Evolutionary conservation across 2,113 vertebrate species (phyloP).

Genomic region (Hippocampus abdominalis): DNA sequence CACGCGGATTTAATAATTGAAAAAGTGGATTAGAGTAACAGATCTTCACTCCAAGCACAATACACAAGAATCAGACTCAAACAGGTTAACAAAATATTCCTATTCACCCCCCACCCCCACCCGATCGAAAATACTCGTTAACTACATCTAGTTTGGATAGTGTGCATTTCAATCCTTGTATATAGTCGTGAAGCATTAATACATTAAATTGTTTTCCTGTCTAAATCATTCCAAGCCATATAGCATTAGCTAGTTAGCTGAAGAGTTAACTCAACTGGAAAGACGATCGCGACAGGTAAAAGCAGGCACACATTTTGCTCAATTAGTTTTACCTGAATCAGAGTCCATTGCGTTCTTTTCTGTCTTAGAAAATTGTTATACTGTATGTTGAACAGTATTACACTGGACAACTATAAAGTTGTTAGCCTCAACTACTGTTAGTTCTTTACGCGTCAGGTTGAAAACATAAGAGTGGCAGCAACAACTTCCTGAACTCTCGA

Average conservation of each 20-base stretch:
- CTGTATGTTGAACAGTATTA: neutral
- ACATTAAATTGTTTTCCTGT: neutral
- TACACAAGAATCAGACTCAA: neutral
- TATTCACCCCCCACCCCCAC: no score
- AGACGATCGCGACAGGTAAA: neutral
- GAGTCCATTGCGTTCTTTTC: conserved; percentile 40
- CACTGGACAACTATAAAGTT: neutral
- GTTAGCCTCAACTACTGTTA: conserved; percentile 6
- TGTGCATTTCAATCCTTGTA: neutral
- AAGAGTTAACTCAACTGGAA: neutral
- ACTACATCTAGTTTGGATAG: neutral
- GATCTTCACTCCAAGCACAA: neutral
- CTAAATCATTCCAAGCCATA: neutral
- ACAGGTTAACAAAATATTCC: neutral
- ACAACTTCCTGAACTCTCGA: conserved; percentile 53
- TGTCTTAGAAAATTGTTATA: neutral
- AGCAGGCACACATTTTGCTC: neutral
- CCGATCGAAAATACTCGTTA: neutral
- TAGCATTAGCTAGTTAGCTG: conserved; percentile 28
- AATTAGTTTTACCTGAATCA: conserved; percentile 52
- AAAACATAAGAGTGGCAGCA: conserved; percentile 1
- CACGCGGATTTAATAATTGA: neutral
- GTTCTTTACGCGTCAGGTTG: conserved; percentile 13
- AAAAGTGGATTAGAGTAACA: neutral
- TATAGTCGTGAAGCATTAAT: neutral